Conservation (phyloP, 1,140 invertebrate genomes). For the Lucilia sericata region DNA sequence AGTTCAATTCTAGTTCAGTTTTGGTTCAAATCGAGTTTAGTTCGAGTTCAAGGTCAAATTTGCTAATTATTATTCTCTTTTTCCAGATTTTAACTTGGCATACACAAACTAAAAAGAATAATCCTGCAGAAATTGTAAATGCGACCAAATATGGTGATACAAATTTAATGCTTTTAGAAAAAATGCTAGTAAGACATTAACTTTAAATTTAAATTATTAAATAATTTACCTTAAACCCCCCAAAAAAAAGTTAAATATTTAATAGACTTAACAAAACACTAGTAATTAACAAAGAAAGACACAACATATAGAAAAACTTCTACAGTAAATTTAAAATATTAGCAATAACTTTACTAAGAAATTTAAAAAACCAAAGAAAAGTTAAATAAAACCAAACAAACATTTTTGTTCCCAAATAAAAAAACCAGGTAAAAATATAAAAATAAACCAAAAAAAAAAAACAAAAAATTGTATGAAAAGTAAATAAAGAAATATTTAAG, state of each 20-base stretch:
- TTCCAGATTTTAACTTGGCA: slow-evolving; percentile 87
- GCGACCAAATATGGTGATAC: slow-evolving; percentile 74
- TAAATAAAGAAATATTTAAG: slow-evolving; percentile 65
- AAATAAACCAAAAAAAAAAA: not conserved
- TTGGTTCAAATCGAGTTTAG: no score
- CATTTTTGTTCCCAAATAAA: not conserved
- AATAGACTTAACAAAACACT: not conserved
- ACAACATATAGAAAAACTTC: no score
- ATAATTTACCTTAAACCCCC: not conserved
- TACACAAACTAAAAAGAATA: slow-evolving; percentile 86
- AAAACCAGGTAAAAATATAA: not conserved
- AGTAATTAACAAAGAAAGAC: not conserved
- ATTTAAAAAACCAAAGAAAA: not conserved
- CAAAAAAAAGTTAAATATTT: not conserved
- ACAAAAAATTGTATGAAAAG: not conserved
- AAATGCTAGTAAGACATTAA: slow-evolving; percentile 52
- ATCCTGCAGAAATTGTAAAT: slow-evolving; percentile 73
- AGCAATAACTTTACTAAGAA: not conserved
- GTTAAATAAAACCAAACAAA: slow-evolving; percentile 6
- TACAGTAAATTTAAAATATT: no score
- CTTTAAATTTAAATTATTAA: not conserved
- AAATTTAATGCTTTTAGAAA: slow-evolving; percentile 71
- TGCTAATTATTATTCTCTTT: not conserved
- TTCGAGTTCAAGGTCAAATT: not conserved
- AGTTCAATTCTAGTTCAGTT: no score